A percentile compares a stretch with the other conserved stretches of the same genome.
phyloP scores from a whole-genome alignment of 2,888 invertebrate genomes.

The Drosophila limbata region DNA sequence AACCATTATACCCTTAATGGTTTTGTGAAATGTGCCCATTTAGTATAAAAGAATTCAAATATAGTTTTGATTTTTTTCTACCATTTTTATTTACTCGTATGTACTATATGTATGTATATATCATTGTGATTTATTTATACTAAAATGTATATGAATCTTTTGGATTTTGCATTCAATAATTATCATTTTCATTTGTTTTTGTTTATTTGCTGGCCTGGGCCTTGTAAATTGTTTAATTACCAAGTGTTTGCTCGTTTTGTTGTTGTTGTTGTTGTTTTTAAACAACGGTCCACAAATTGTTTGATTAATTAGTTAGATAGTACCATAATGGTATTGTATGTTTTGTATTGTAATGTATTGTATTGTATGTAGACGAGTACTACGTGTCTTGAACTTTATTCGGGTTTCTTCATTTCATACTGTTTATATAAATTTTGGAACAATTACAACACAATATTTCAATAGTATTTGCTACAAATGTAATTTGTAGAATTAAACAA shows the following conservation, averaged over 20 bases:
- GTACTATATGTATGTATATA: constrained; percentile 38
- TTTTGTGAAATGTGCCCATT: too few relatives aligned
- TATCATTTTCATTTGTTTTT: constrained; percentile 6
- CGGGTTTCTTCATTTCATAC: constrained; percentile 4
- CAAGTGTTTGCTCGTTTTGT: constrained; percentile 11
- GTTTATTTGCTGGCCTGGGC: constrained; percentile 29
- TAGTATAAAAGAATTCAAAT: neutral
- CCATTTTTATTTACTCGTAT: constrained; percentile 54
- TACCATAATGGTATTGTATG: constrained; percentile 30
- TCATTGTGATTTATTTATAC: constrained; percentile 42
- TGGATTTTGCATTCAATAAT: constrained; percentile 28
- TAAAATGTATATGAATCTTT: constrained; percentile 49
- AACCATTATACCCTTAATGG: too few relatives aligned
- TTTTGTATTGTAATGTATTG: constrained; percentile 20
- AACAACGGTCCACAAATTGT: constrained; percentile 50
- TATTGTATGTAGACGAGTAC: constrained; percentile 36
- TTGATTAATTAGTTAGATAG: constrained; percentile 44
- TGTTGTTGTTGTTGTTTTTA: constrained; percentile 38
- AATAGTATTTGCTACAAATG: constrained; percentile 51
- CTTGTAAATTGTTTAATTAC: constrained; percentile 50
- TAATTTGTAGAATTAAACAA: constrained; percentile 39
- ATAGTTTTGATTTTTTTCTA: constrained; percentile 44
- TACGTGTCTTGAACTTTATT: constrained; percentile 44
- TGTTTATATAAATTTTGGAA: constrained; percentile 42
- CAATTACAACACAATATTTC: constrained; percentile 62